phyloP scores from a whole-genome alignment of 2,113 vertebrate genomes.

The Eublepharis macularius region DNA sequence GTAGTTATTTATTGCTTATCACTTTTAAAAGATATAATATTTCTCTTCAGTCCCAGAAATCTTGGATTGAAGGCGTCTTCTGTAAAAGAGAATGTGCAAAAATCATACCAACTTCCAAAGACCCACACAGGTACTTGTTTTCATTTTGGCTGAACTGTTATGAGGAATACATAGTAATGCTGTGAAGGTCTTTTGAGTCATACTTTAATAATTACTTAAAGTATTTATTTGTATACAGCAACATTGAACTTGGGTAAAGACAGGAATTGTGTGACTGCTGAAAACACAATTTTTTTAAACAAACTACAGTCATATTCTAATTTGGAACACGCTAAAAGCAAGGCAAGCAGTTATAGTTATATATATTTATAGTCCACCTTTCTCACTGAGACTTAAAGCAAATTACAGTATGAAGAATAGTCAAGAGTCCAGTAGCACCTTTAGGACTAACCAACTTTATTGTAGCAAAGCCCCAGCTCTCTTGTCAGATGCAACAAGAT shows the following conservation, averaged over 20 bases:
- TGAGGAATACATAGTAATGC: not conserved
- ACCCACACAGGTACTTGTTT: conserved; percentile 82
- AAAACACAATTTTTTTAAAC: not conserved
- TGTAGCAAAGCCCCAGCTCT: too few species aligned
- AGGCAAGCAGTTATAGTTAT: too few species aligned
- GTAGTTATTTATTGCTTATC: not conserved
- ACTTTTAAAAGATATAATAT: conserved; percentile 37
- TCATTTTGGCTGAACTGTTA: not conserved
- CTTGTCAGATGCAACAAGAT: too few species aligned
- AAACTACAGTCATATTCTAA: not conserved
- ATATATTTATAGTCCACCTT: too few species aligned
- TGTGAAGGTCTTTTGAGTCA: not conserved
- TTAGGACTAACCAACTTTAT: too few species aligned
- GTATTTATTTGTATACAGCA: too few species aligned
- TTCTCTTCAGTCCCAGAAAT: conserved; percentile 80
- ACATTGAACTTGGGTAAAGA: not conserved
- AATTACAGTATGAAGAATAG: too few species aligned
- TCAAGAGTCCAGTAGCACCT: too few species aligned
- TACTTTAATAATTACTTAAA: not conserved
- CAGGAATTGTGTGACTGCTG: not conserved
- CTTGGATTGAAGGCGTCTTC: conserved; percentile 93
- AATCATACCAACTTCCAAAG: conserved; percentile 85
- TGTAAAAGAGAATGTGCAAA: conserved; percentile 90
- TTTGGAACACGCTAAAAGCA: too few species aligned
- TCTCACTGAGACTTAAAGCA: too few species aligned